Evolutionary conservation across 1,140 invertebrate species (phyloP).

Genomic region (Rhyzopertha dominica): DNA sequence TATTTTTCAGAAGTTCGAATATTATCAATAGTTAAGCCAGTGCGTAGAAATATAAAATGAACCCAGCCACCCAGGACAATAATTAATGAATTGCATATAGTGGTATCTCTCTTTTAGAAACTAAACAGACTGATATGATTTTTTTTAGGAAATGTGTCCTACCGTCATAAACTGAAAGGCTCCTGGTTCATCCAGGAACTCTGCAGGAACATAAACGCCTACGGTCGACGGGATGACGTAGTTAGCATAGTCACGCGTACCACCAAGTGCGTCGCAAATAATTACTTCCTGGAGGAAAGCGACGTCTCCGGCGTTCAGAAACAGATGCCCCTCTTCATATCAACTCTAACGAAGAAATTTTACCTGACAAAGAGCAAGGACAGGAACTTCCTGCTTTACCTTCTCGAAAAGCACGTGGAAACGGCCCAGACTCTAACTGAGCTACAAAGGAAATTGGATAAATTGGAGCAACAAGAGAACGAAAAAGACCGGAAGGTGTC

Average conservation of each 20-base stretch:
- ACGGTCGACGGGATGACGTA: conserved; percentile 38
- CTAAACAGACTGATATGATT: background rate
- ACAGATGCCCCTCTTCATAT: conserved; percentile 35
- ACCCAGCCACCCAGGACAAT: background rate
- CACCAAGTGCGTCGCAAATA: conserved; percentile 33
- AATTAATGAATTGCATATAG: too few relatives aligned
- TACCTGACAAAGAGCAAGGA: conserved; percentile 35
- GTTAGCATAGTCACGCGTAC: conserved; percentile 31
- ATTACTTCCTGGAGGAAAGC: conserved; percentile 20
- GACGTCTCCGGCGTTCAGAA: too few relatives aligned
- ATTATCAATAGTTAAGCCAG: background rate
- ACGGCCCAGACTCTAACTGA: too few relatives aligned
- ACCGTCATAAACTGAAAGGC: conserved; percentile 22
- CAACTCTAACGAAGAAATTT: conserved; percentile 34
- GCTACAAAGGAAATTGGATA: too few relatives aligned
- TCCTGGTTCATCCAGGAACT: conserved; percentile 42
- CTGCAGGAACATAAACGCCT: conserved; percentile 35
- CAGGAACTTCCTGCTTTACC: conserved; percentile 21
- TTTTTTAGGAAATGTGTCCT: conserved; percentile 28
- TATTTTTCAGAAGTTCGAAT: too few relatives aligned
- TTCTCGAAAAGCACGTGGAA: conserved; percentile 17
- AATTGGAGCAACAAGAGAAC: too few relatives aligned
- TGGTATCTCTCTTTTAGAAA: background rate
- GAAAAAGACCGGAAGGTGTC: too few relatives aligned
- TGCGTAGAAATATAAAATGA: background rate